phyloP scores from a whole-genome alignment of 1,140 invertebrate species.

The Hormaphis cornu region DNA sequence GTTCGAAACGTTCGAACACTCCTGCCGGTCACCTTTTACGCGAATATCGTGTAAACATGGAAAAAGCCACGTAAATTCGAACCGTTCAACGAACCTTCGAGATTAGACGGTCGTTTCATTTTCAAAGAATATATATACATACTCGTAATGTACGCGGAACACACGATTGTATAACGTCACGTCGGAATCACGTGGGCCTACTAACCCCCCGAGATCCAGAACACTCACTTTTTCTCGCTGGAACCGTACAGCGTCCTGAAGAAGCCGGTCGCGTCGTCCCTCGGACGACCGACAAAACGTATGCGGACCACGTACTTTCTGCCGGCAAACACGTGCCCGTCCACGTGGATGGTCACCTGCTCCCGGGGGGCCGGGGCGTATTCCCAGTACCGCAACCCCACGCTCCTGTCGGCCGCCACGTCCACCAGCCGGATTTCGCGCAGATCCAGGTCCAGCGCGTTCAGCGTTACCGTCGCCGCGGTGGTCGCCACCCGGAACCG shows the following conservation, averaged over 20 bases:
- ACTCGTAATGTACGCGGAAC: too few species aligned
- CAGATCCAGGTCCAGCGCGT: not conserved
- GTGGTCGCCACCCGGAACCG: not conserved
- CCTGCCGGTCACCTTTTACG: too few species aligned
- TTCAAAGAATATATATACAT: too few species aligned
- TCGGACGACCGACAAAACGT: not conserved
- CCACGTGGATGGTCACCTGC: not conserved
- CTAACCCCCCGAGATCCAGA: too few species aligned
- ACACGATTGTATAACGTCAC: too few species aligned
- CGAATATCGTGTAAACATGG: too few species aligned
- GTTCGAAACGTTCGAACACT: too few species aligned
- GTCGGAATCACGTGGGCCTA: too few species aligned
- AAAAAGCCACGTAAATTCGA: too few species aligned
- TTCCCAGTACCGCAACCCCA: not conserved
- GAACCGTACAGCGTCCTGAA: not conserved
- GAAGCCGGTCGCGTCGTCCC: conserved; percentile 24
- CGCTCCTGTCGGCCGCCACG: not conserved
- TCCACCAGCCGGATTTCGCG: not conserved
- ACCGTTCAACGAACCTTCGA: too few species aligned
- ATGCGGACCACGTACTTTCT: not conserved
- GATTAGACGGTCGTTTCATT: too few species aligned
- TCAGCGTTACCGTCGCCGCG: not conserved
- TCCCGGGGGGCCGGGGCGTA: not conserved
- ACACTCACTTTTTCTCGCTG: not conserved
- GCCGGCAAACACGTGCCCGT: not conserved